Evolutionary conservation across 2,113 vertebrate genomes (phyloP).

Genomic region (Cyprinodon variegatus): DNA sequence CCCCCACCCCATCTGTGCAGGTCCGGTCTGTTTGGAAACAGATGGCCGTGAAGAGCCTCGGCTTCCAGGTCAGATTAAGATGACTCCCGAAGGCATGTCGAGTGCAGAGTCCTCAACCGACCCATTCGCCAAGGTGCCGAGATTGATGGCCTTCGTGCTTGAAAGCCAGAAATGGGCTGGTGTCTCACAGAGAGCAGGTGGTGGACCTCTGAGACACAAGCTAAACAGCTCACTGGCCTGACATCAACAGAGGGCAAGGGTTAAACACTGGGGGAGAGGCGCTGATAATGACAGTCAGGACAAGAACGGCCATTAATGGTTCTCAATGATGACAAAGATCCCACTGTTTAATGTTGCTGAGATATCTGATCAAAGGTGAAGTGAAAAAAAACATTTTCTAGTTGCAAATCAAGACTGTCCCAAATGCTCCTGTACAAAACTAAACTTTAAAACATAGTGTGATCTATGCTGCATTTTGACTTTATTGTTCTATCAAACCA

Average conservation of each 20-base stretch:
- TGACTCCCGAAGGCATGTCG: constrained; percentile 56
- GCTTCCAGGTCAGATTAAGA: constrained; percentile 72
- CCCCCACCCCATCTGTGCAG: constrained; percentile 17
- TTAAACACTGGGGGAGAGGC: constrained; percentile 8
- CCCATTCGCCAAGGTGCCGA: constrained; percentile 59
- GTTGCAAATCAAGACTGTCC: neutral
- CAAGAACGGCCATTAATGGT: neutral
- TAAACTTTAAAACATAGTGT: neutral
- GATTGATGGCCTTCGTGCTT: constrained; percentile 60
- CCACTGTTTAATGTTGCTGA: neutral
- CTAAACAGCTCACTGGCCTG: constrained; percentile 40
- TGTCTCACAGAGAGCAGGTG: constrained; percentile 62
- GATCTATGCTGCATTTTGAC: neutral
- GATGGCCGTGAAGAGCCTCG: constrained; percentile 61
- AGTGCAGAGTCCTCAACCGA: constrained; percentile 42
- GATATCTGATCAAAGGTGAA: neutral
- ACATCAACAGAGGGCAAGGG: constrained; percentile 9
- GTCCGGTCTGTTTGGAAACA: constrained; percentile 47
- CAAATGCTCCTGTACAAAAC: neutral
- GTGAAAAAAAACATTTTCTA: neutral
- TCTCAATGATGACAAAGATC: neutral
- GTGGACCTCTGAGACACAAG: constrained; percentile 24
- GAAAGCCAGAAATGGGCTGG: constrained; percentile 43
- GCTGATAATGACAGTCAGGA: neutral
- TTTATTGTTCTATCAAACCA: neutral